Evolutionary conservation across 64 coral and sea anemone genomes (phyloP).

Genomic region (Montipora sp.): DNA sequence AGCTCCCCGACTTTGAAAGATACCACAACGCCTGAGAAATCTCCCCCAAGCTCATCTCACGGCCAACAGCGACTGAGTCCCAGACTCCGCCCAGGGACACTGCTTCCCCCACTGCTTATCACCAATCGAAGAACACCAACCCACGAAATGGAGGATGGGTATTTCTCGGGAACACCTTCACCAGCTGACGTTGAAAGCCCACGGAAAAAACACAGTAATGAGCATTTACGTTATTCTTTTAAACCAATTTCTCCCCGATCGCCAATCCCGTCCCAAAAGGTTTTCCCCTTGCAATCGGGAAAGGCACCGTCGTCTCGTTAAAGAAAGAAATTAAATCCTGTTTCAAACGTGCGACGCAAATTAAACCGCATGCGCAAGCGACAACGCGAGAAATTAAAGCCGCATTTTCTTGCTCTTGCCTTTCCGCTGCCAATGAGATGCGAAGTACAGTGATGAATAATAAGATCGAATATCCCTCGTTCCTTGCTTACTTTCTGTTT

Average conservation of each 20-base stretch:
- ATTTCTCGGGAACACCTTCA: slow-evolving; percentile 73
- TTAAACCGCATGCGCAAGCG: no score
- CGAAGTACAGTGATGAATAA: no score
- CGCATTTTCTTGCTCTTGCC: no score
- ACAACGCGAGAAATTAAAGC: no score
- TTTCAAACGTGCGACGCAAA: no score
- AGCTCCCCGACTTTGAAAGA: background rate
- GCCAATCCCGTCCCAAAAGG: slow-evolving; percentile 9
- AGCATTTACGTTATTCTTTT: slow-evolving; percentile 61
- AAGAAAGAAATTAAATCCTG: background rate
- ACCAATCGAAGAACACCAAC: slow-evolving; percentile 17
- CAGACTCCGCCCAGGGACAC: slow-evolving; percentile 22
- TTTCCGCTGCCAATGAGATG: no score
- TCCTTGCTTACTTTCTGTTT: no score
- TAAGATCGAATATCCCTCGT: no score
- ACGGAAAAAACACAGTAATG: slow-evolving; percentile 20
- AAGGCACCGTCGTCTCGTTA: slow-evolving; percentile 18
- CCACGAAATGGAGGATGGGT: slow-evolving; percentile 66
- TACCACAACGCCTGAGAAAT: background rate
- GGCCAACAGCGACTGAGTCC: slow-evolving; percentile 30
- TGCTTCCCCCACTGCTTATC: slow-evolving; percentile 76
- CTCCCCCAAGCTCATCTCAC: slow-evolving; percentile 3
- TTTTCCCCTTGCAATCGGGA: background rate
- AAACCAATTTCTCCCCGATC: slow-evolving; percentile 64
- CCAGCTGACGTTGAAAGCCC: slow-evolving; percentile 69